Evolutionary conservation across 1,140 invertebrate species (phyloP), one percentile per base, ranked within the genome.

Genomic region (Ceratoteleas bidentatus): DNA sequence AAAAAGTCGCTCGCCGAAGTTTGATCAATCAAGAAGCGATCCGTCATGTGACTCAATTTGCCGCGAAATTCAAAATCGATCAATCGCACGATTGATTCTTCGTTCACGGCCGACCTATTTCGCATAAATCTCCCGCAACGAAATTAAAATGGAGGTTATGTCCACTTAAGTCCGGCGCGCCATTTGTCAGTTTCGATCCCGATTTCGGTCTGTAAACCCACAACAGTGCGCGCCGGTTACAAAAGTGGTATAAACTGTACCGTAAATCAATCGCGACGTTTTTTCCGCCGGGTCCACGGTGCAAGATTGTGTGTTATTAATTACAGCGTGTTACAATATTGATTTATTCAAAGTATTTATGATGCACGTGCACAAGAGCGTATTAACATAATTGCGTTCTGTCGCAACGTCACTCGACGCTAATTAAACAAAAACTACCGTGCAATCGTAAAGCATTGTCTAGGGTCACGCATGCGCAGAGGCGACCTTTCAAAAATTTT

Each of bases 341-440:
- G 78, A 81, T 81, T 81, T 81, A 81, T 81, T 81, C 70, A 60
- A 75, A 58, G 70, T 72, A 81, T 75, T 75, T 70, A 75, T 81
- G 65, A 81, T 75, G 45, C 72, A 75, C 70, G 65, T 75, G 65
- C 78, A 54, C 70, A 70, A 43, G 60, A 60, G 47, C 72, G 64
- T 65, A 81, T 81, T 81, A 81, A 60, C 78, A 81, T 81, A 81
- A 81, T 81, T 81, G 43, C 78, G 60, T 70, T 64, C 47, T 75
- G 78, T 81, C 66, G 78, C 72, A 81, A 81, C 65, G 53, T 5
- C 45, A n/a, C 45, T 74, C 24, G 45, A 74, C 69, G 64, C 56
- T 75, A 75, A 75, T 81, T 75, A 81, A 81, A 81, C 72, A 75
- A 81, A 81, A 81, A 81, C 78, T 73, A 74, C 62, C 69, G 62